phyloP scores from a whole-genome alignment of 2,113 vertebrate species.

The Elaphurus davidianus region DNA sequence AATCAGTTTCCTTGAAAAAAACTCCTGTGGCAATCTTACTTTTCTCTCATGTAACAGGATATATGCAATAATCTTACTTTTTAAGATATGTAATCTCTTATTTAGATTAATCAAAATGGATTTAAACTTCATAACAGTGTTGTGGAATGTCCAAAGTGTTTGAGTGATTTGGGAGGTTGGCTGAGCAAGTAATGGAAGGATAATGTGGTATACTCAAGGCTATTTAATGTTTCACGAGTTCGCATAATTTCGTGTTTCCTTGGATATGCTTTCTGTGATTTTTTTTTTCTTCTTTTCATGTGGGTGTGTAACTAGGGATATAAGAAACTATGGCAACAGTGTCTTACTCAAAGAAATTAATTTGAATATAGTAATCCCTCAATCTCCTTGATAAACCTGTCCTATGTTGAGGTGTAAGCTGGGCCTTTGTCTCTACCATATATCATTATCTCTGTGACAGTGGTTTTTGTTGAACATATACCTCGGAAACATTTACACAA shows the following conservation, averaged over 20 bases:
- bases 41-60: not conserved
- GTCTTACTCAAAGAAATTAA: not conserved
- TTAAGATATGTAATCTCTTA: not conserved
- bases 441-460: not conserved
- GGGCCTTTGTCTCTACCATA: not conserved
- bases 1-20: not conserved
- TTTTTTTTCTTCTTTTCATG: not conserved
- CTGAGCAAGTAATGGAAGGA: not conserved
- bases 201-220: not conserved
- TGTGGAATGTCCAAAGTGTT: not conserved
- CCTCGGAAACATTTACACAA: not conserved
- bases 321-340: constrained; percentile 57
- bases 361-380: not conserved
- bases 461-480: not conserved
- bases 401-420: not conserved
- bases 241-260: not conserved
- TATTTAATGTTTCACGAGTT: not conserved
- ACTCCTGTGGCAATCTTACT: not conserved
- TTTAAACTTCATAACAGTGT: not conserved
- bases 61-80: not conserved
- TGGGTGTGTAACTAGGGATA: constrained; percentile 49
- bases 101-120: not conserved
- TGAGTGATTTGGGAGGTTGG: not conserved
- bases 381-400: not conserved
- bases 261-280: not conserved